Base-by-base conservation (phyloP, 2,797 vertebrate species). In the Bucorvus abyssinicus region DNA sequence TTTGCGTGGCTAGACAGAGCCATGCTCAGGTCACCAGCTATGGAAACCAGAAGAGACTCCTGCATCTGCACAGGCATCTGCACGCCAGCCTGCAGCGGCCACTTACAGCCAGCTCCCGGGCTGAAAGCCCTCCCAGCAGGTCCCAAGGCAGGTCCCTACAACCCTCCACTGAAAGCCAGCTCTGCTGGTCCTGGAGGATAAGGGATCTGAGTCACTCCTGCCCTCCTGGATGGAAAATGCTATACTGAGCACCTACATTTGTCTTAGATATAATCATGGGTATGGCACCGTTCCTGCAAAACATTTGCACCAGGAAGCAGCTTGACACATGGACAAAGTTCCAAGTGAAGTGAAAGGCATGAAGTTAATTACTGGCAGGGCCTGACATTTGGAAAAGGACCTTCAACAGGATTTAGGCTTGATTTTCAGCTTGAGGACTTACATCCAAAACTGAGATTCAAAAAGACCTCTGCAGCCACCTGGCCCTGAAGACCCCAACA, bases 301-400 rank as follows among this genome's bases (percentile, higher is more conserved):
- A 85, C 71, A 32, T 93, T 93, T 90, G 81, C 78, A 85, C 84
- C 75, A 61, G 93, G 92, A 95, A 95, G 84, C 36, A 70, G 45
- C 84, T 65, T 78, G 92, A 92, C 64, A 68, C 57, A 69, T 2
- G 18, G 81, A 71, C 1, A 0, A 32, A 71, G 86, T 47, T 95
- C 93, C 86, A 87, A 96, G 88, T 7, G 30, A 70, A 83, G 55
- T 49, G 60, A 79, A 91, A 94, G 45, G 63, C 71, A 71, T 1
- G 3, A 65, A 85, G 50, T 55, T 89, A 71, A 92, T 93, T 83
- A 70, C 63, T 13, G 7, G 56, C 88, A 89, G 60, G 75, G n/a
- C 52, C 70, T 87, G 90, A 90, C 88, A 89, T 93, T 91, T 94
- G 93, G n/a, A 61, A 82, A 80, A 83, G 60, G 68, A 70, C 75